Evolutionary conservation across 2,113 vertebrate genomes (phyloP), one percentile per base, ranked within the genome.

Genomic region (Mohoua ochrocephala): DNA sequence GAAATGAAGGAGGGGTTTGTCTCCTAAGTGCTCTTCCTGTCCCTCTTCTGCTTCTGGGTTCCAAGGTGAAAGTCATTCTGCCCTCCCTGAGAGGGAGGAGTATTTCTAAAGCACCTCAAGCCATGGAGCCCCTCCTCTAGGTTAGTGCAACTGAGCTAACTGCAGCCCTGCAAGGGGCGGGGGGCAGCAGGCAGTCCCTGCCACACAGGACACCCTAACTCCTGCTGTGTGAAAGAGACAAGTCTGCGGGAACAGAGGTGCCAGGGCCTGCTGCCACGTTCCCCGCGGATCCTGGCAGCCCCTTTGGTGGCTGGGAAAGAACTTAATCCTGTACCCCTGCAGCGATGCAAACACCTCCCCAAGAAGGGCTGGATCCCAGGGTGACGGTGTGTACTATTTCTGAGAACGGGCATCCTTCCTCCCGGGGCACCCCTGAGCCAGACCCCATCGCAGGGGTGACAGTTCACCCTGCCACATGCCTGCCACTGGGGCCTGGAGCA

Each of bases 401-500:
- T 13, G 2, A 74, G n/a, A 30, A 27, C 2, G 2, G 28, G 12
- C 10, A 37, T 37, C n/a, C 24, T 4, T 1, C 15, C 16, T 30
- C 10, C 19, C 0, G 0, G 63, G 50, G 24, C 45, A 20, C 6
- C 26, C 10, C 60, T 27, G 45, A 74, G 15, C 41, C 1, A 3
- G 33, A 31, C 26, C 26, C 18, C 35, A 8, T 23, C 10, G 4
- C 1, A 0, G 42, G 19, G 64, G 21, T 76, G 41, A 23, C 19
- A 41, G 9, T 4, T 91, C 2, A 0, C n/a, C n/a, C 17, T 33
- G 45, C 27, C 31, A 9, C 3, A 0, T 24, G 57, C 67, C 45
- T 0, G 6, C 33, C 52, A 37, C 19, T 2, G 1, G 14, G 49
- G 73, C 21, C 64, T 41, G 95, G 42, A 42, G 57, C 37, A 7